Base-by-base conservation (phyloP, 2,888 invertebrate genomes). In the Andrena fulva region DNA sequence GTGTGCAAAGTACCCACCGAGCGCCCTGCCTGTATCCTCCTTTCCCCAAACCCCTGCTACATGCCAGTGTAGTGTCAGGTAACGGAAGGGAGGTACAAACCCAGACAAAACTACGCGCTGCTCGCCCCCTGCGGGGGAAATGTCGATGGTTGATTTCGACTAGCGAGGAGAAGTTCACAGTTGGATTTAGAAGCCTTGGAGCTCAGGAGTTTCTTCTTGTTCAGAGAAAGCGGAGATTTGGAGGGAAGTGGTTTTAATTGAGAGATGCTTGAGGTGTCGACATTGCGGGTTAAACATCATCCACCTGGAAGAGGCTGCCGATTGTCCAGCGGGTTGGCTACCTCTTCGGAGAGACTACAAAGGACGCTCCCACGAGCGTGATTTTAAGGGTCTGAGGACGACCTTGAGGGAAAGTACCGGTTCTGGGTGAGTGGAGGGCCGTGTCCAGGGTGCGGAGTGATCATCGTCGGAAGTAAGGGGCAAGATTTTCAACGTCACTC, bases 1-100 rank as follows among this genome's bases (percentile, higher is more conserved):
- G 72, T 52, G 71, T 29, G 71, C 56, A 63, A 75, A 77, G 69
- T 66, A 66, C 42, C 42, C 69, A 29, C n/a, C 64, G 52, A 59
- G 50, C 67, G 62, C 54, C 33, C 20, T 24, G 42, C 52, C 52
- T 20, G 20, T 20, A n/a, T 33, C 63, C 52, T 33, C 71, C 54
- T 69, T 56, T 20, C 64, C 48, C 8, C 52, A 42, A 54, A 27
- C 50, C 62, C 35, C 29, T 48, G 48, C 67, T 71, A 71, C 71
- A 66, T 59, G 66, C 60, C 66, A 56, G 69, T 29, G 63, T 68
- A 79, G 83, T 76, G 74, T 82, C 85, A 84, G 83, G 84, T 80
- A 85, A 83, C 81, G 77, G 77, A 81, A 80, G 79, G 73, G 66
- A 76, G 81, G 71, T 71, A 86, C 75, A 75, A 69, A 77, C 75